Conservation (phyloP, 2,797 vertebrate species). For the Eulemur coronatus region DNA sequence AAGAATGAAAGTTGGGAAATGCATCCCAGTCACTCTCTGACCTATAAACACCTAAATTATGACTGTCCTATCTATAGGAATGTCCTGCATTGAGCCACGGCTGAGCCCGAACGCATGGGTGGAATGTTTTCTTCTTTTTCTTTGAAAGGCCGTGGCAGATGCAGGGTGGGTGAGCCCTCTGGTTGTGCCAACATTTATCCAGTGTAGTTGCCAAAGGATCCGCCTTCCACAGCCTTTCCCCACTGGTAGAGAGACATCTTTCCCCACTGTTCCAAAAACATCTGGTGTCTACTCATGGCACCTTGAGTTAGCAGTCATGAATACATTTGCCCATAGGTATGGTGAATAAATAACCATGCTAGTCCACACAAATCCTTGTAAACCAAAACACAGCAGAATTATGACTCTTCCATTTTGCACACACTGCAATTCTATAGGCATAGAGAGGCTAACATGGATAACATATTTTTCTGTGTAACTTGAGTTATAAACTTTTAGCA, state of each 20-base stretch:
- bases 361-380: neutral
- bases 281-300: neutral
- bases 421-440: neutral
- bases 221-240: neutral
- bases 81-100: neutral
- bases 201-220: neutral
- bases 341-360: neutral
- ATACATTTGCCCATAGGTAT: neutral
- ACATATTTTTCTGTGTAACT: neutral
- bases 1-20: neutral
- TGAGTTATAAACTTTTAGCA: neutral
- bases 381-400: neutral
- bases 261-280: neutral
- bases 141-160: neutral
- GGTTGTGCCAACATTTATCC: neutral
- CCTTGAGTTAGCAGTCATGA: neutral
- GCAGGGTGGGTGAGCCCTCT: neutral
- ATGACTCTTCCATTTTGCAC: neutral
- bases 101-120: neutral
- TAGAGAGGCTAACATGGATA: neutral
- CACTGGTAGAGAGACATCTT: neutral
- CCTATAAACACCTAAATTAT: conserved; percentile 37
- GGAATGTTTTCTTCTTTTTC: neutral
- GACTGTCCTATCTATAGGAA: neutral
- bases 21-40: neutral